These are phyloP conservation scores for Drosophila triauraria DNA, from an alignment of 1,140 invertebrate species.

Conservation along the genomic window DNA sequence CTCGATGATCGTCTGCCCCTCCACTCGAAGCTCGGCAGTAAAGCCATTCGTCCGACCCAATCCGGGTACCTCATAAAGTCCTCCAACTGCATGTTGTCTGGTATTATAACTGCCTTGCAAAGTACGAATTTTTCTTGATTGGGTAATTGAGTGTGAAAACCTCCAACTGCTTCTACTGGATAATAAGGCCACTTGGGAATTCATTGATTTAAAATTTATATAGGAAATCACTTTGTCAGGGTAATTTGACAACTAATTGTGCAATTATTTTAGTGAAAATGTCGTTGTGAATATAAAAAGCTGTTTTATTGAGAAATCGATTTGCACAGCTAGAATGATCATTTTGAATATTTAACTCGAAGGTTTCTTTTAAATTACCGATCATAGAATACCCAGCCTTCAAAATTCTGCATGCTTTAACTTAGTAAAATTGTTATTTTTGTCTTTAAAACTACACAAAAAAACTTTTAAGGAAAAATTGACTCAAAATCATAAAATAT, in stretches of 20 bases:
- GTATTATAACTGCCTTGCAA: background rate
- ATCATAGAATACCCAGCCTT: no score
- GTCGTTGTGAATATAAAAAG: no score
- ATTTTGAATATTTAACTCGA: no score
- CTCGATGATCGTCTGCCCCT: background rate
- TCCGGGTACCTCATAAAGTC: slow-evolving; percentile 58
- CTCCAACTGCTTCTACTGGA: slow-evolving; percentile 1
- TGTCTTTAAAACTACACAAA: no score
- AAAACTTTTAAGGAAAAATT: no score
- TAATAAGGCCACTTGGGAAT: background rate
- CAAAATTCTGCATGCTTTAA: no score
- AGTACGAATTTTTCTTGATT: background rate
- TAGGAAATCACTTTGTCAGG: background rate
- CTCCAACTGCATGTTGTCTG: slow-evolving; percentile 41
- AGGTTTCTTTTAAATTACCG: no score
- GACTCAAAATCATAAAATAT: no score
- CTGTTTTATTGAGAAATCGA: no score
- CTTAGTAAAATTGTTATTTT: no score
- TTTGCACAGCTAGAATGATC: no score
- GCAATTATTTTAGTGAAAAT: background rate
- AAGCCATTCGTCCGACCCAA: slow-evolving; percentile 29
- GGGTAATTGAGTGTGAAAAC: slow-evolving; percentile 4
- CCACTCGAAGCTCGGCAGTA: slow-evolving; percentile 41
- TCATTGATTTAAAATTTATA: slow-evolving; percentile 1
- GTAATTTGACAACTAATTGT: background rate